phyloP scores from a whole-genome alignment of 2,113 vertebrate species.

The Chrysochloris asiatica region DNA sequence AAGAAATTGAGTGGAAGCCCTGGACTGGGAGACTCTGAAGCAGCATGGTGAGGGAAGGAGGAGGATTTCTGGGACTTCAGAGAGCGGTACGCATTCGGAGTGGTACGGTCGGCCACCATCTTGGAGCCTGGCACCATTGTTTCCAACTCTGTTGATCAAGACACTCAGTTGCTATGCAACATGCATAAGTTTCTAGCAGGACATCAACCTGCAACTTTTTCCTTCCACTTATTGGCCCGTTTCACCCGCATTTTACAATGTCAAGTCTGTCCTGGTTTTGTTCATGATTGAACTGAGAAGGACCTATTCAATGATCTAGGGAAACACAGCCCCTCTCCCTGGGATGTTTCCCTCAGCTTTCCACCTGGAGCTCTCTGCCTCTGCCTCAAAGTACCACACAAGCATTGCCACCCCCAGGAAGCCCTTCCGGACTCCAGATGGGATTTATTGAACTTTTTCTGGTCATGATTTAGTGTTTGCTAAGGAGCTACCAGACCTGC shows the following conservation, averaged over 20 bases:
- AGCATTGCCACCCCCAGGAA: background rate
- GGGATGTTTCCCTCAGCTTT: background rate
- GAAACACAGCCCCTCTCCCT: too few species aligned
- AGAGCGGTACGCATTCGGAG: background rate
- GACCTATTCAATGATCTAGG: background rate
- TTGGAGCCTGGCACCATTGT: background rate
- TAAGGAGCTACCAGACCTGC: accelerated
- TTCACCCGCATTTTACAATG: background rate
- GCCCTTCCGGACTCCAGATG: background rate
- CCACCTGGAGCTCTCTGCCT: background rate
- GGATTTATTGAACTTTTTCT: background rate
- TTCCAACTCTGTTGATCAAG: background rate
- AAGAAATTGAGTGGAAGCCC: too few species aligned
- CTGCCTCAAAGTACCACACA: background rate
- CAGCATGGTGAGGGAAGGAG: background rate
- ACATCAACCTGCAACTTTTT: background rate
- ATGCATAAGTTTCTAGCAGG: background rate
- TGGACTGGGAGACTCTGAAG: background rate
- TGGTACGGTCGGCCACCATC: too few species aligned
- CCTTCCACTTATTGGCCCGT: background rate
- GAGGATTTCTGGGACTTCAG: background rate
- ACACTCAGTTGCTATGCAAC: background rate
- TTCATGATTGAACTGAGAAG: background rate
- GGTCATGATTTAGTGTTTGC: background rate
- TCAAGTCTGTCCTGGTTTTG: background rate